Base-by-base conservation (phyloP, 2,797 vertebrate genomes). In the Hydrolagus colliei region DNA sequence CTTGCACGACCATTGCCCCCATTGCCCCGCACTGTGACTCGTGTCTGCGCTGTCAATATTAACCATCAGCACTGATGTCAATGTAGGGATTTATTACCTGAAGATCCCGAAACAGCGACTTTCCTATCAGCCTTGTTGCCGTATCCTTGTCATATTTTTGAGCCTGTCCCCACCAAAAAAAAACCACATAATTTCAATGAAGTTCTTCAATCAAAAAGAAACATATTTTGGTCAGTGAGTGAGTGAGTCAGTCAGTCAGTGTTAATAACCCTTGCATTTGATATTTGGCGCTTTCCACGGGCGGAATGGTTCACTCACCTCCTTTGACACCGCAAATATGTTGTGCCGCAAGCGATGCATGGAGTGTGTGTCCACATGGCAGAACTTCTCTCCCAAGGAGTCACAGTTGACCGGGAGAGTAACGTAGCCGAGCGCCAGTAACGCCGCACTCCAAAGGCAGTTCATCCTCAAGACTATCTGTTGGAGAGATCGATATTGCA, bases 111-210 rank as follows among this genome's bases (percentile, higher is more conserved):
- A 84, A 84, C 20, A 84, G 32, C 11, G 68, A 32, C 65, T 71
- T 84, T 73, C 73, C 63, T 86, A 96, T 91, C 86, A 96, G 87
- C 12, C 94, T 91, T 62, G 94, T 93, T 13, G 92, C 93, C 0
- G 94, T 94, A 88, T 95, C 94, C 61, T 90, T 89, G 76, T 96
- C 95, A 0, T 65, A 87, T 11, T 88, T 86, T 11, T 92, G 92
- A 65, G 92, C 95, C 95, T 96, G 88, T 65, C 87, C 88, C 71
- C 82, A n/a, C 20, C 32, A 14, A 85, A 67, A 20, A 52, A 6
- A 52, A 52, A 52, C n/a, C n/a, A n/a, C 41, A 20, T 71, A 41
- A 20, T 52, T 9, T 71, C 10, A 52, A 20, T 84, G 11, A 67
- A 82, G n/a, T 18, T 27, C 65, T 1, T 35, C 27, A n/a, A 20